Evolutionary conservation across 2,113 vertebrate species (phyloP).

Genomic region (Pitta sordida): DNA sequence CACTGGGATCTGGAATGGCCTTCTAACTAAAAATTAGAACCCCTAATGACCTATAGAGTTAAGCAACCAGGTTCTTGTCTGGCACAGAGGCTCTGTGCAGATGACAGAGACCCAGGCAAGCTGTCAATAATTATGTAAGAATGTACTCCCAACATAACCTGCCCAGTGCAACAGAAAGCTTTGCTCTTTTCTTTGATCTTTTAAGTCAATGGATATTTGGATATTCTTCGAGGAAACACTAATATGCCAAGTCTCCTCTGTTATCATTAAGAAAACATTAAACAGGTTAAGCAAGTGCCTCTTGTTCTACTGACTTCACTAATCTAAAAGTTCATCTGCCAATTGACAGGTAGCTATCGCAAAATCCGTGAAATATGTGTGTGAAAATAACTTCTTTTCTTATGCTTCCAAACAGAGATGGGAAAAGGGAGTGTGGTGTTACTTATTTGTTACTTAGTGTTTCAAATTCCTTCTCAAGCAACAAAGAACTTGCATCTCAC

Average conservation of each 20-base stretch:
- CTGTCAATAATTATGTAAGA: background rate
- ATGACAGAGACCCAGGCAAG: background rate
- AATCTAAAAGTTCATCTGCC: background rate
- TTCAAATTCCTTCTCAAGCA: background rate
- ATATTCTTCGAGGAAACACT: slow-evolving; percentile 28
- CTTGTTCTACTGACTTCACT: background rate
- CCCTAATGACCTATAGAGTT: background rate
- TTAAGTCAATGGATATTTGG: background rate
- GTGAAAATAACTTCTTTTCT: background rate
- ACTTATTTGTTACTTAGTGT: background rate
- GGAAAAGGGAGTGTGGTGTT: background rate
- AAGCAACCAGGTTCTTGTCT: background rate
- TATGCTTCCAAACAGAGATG: background rate
- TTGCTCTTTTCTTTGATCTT: background rate
- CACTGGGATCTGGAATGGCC: background rate
- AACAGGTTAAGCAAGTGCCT: background rate
- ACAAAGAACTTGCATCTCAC: background rate
- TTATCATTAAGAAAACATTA: background rate
- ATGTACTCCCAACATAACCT: background rate
- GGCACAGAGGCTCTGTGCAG: background rate
- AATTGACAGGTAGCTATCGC: background rate
- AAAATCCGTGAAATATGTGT: background rate
- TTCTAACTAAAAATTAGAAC: background rate
- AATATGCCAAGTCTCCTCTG: background rate
- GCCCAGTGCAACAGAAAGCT: background rate